These are phyloP conservation scores for Wasmannia auropunctata DNA, from an alignment of 1,140 invertebrate genomes.

Conservation along the genomic window DNA sequence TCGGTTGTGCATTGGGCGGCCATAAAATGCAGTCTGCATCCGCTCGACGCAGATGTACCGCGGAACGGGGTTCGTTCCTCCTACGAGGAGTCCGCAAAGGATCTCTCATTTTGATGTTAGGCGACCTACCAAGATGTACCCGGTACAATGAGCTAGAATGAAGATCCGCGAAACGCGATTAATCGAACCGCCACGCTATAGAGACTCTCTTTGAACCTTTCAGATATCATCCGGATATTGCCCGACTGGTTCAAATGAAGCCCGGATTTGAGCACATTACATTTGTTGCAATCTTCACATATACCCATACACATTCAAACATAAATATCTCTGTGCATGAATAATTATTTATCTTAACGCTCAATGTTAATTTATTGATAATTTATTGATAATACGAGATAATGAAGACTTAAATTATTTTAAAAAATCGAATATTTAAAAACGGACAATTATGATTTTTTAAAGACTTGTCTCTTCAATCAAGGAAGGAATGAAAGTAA, in stretches of 20 bases:
- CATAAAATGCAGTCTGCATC: constrained; percentile 85
- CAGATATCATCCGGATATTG: background rate
- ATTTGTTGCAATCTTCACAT: background rate
- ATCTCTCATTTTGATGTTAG: constrained; percentile 67
- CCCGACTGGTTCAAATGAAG: background rate
- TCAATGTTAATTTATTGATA: background rate
- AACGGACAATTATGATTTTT: background rate
- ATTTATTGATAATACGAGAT: background rate
- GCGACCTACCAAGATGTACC: constrained; percentile 51
- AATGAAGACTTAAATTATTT: background rate
- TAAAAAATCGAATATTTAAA: background rate
- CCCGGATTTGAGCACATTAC: background rate
- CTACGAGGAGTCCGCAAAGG: constrained; percentile 64
- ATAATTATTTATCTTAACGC: background rate
- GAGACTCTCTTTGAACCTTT: background rate
- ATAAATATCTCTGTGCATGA: background rate
- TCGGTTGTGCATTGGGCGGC: constrained; percentile 79
- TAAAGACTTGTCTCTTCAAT: background rate
- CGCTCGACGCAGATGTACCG: constrained; percentile 82
- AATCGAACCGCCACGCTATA: constrained; percentile 11
- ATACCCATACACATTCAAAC: background rate
- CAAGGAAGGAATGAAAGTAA: background rate
- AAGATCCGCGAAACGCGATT: constrained; percentile 46
- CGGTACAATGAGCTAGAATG: constrained; percentile 70
- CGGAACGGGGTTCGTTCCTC: constrained; percentile 63